phyloP scores from a whole-genome alignment of 2,888 invertebrate species.

The Hoplodrina blanda region DNA sequence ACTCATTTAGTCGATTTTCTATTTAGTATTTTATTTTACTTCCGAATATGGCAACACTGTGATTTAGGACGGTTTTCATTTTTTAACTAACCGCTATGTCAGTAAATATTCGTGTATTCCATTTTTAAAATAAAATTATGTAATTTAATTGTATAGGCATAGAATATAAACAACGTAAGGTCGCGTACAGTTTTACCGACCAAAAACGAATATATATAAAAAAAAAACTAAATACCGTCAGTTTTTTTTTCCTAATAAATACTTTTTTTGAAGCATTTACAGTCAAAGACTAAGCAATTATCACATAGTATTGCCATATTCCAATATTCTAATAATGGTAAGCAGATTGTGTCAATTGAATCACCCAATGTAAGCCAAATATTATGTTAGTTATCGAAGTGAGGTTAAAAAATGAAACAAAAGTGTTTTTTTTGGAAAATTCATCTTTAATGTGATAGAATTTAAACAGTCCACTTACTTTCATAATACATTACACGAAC shows the following conservation, averaged over 20 bases:
- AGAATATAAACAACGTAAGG: neutral
- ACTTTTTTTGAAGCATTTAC: neutral
- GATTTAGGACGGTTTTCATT: neutral
- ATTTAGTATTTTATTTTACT: constrained; percentile 11
- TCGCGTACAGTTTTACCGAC: neutral
- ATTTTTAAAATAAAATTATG: constrained; percentile 4
- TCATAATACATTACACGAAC: constrained; percentile 70
- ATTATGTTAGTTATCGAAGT: constrained; percentile 64
- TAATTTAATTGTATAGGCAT: neutral
- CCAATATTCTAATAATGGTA: constrained; percentile 71
- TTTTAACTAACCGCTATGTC: neutral
- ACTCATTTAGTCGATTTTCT: constrained; percentile 48
- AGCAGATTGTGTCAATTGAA: constrained; percentile 88
- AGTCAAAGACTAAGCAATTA: neutral
- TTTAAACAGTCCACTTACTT: constrained; percentile 88
- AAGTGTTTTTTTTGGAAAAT: constrained; percentile 67
- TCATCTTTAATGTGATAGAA: constrained; percentile 86
- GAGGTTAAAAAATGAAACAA: constrained; percentile 80
- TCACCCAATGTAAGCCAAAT: constrained; percentile 75
- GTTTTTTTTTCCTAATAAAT: neutral
- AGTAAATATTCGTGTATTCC: neutral
- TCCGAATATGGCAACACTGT: constrained; percentile 61
- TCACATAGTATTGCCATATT: constrained; percentile 56
- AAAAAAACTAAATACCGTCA: neutral
- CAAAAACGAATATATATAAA: neutral